phyloP scores from a whole-genome alignment of 2,113 vertebrate species.

The Brachypodius melanocephalos region DNA sequence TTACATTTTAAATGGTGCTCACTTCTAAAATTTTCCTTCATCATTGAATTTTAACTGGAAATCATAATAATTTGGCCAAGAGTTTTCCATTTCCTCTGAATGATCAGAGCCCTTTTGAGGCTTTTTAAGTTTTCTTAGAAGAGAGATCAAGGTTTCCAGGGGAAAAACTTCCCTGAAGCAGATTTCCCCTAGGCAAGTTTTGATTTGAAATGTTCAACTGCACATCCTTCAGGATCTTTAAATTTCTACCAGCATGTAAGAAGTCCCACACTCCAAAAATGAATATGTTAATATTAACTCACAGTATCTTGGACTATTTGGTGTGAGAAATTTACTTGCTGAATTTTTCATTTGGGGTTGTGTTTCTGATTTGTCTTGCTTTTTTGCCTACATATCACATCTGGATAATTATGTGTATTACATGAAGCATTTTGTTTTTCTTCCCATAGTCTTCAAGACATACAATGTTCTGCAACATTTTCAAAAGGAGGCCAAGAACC shows the following conservation, averaged over 20 bases:
- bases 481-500: not conserved
- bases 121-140: not conserved
- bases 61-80: not conserved
- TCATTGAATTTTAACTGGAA: not conserved
- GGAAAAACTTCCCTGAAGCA: not conserved
- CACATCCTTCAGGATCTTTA: not conserved
- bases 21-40: not conserved
- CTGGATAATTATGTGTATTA: not conserved
- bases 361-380: not conserved
- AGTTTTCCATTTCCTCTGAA: not conserved
- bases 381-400: not conserved
- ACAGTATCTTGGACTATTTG: not conserved
- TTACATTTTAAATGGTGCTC: not conserved
- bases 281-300: not conserved
- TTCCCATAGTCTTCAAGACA: not conserved
- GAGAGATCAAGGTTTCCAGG: not conserved
- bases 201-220: not conserved
- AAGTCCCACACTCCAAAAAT: not conserved
- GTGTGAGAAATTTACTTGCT: not conserved
- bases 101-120: not conserved
- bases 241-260: not conserved
- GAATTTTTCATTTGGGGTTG: not conserved
- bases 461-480: not conserved
- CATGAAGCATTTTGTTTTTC: not conserved
- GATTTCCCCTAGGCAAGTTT: not conserved